Percentiles rank a stretch among this genome's conserved stretches.
Conservation (phyloP, 1,140 invertebrate species). For the Heliconius melpomene region DNA sequence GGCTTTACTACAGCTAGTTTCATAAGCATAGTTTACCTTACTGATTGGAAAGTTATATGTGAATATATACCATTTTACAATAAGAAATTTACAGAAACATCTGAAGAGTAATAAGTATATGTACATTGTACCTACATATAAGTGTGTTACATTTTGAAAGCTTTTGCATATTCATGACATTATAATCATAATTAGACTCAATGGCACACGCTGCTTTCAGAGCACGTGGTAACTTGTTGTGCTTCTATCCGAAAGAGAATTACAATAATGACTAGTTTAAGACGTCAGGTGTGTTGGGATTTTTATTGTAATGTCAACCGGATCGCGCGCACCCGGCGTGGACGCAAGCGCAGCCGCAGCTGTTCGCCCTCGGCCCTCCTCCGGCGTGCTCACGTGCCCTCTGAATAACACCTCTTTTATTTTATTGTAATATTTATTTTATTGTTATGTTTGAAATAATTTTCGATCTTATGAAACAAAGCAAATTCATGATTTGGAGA, state of each 20-base stretch:
- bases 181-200: constrained; percentile 25
- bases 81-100: constrained; percentile 82
- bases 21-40: constrained; percentile 84
- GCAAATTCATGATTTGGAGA: background rate
- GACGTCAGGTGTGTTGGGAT: constrained; percentile 75
- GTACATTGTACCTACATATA: background rate
- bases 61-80: constrained; percentile 87
- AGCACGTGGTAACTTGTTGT: constrained; percentile 53
- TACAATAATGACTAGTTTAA: constrained; percentile 70
- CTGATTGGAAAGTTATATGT: constrained; percentile 87
- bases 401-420: constrained; percentile 61
- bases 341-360: constrained; percentile 66
- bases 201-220: constrained; percentile 25
- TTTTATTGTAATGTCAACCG: constrained; percentile 73
- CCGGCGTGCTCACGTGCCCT: constrained; percentile 52
- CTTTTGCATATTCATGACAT: constrained; percentile 24
- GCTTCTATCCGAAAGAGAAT: constrained; percentile 55
- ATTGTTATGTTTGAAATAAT: constrained; percentile 35
- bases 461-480: background rate
- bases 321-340: constrained; percentile 68
- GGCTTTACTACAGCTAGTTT: constrained; percentile 82
- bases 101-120: constrained; percentile 1
- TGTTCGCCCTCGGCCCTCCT: constrained; percentile 66
- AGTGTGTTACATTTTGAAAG: background rate
- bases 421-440: constrained; percentile 47